Percentiles rank a stretch among this genome's conserved stretches.
phyloP scores from a whole-genome alignment of 2,113 vertebrate genomes.

The Amphiprion percula region DNA sequence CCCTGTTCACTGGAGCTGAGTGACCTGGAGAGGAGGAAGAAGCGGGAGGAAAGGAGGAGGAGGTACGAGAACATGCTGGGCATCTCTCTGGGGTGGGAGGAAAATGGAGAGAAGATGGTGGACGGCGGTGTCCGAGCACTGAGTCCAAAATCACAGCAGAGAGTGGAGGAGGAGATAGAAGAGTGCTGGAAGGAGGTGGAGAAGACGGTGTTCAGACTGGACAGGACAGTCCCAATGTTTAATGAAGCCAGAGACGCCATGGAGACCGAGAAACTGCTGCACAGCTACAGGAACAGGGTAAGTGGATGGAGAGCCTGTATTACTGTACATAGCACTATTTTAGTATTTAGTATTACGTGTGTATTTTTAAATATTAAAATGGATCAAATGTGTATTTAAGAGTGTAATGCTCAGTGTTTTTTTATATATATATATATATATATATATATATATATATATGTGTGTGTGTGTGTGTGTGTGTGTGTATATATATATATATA shows the following conservation, averaged over 20 bases:
- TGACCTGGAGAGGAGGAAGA: slow-evolving; percentile 66
- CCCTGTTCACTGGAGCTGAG: slow-evolving; percentile 37
- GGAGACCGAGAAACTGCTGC: slow-evolving; percentile 64
- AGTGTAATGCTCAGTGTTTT: no score
- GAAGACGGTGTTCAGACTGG: slow-evolving; percentile 56
- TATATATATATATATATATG: no score
- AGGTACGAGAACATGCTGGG: slow-evolving; percentile 76
- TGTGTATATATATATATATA: no score
- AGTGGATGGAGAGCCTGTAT: slow-evolving; percentile 17
- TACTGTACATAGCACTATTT: no score
- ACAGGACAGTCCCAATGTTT: slow-evolving; percentile 57
- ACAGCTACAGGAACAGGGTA: slow-evolving; percentile 70
- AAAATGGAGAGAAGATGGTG: not conserved
- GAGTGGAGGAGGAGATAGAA: slow-evolving; percentile 73
- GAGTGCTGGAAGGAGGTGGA: slow-evolving; percentile 82
- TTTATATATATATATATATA: no score
- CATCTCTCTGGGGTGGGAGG: slow-evolving; percentile 40
- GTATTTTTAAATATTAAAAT: not conserved
- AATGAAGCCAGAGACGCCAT: slow-evolving; percentile 12
- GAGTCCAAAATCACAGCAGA: slow-evolving; percentile 51
- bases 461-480: no score
- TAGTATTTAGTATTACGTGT: not conserved
- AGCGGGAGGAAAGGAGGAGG: slow-evolving; percentile 77
- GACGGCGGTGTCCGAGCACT: not conserved
- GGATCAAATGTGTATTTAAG: not conserved